phyloP scores from a whole-genome alignment of 2,888 invertebrate genomes.

The Alloscopus bannaensis region DNA sequence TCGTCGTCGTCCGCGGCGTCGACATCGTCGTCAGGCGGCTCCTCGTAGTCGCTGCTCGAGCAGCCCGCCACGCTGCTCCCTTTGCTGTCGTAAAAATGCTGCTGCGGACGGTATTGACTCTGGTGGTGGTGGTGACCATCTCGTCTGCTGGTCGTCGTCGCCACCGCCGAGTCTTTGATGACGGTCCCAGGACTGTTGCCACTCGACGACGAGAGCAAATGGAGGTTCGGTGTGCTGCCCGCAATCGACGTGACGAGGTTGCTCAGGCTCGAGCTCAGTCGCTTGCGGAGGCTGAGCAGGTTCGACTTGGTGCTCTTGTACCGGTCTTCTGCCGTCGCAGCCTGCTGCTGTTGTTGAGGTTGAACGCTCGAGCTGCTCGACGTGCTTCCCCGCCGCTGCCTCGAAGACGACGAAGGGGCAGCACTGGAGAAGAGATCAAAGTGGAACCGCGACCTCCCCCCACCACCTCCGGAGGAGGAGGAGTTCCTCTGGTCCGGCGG shows the following conservation, averaged over 20 bases:
- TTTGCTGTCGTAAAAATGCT: slow-evolving; percentile 58
- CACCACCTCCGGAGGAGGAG: too few species aligned
- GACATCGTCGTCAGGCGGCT: not conserved
- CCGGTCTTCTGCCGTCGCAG: slow-evolving; percentile 31
- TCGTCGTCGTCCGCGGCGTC: slow-evolving; percentile 26
- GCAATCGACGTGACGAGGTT: slow-evolving; percentile 61
- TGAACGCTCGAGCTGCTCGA: slow-evolving; percentile 43
- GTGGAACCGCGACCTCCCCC: slow-evolving; percentile 34
- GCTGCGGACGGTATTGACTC: not conserved
- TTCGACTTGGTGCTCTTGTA: slow-evolving; percentile 52
- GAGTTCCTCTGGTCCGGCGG: not conserved
- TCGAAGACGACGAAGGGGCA: not conserved
- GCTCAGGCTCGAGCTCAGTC: slow-evolving; percentile 63
- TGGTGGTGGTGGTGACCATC: slow-evolving; percentile 5
- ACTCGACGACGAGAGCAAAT: slow-evolving; percentile 20
- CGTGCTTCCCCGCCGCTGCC: slow-evolving; percentile 37
- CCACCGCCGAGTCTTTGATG: slow-evolving; percentile 30
- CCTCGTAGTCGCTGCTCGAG: slow-evolving; percentile 55
- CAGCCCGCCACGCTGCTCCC: slow-evolving; percentile 56
- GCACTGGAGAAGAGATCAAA: slow-evolving; percentile 35
- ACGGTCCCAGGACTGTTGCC: slow-evolving; percentile 41
- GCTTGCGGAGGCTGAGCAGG: slow-evolving; percentile 48
- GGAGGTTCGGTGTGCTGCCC: slow-evolving; percentile 37
- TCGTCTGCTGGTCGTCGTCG: too few species aligned
- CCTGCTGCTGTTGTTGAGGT: slow-evolving; percentile 6